phyloP scores from a whole-genome alignment of 1,140 invertebrate genomes.

The Drosophila biarmipes region DNA sequence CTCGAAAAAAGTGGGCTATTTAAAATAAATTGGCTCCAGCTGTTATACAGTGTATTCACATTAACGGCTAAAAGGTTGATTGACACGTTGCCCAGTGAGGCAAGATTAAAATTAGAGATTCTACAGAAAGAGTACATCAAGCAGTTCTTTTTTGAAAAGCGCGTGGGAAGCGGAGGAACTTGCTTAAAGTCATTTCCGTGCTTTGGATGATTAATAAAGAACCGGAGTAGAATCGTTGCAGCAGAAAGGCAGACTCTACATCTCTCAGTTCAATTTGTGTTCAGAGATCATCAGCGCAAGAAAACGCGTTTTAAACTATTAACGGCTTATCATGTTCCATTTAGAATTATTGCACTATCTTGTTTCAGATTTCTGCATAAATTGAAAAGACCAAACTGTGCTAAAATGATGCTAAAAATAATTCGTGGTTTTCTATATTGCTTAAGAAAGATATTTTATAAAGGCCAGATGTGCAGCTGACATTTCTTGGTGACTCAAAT shows the following conservation, averaged over 20 bases:
- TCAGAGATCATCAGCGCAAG: slow-evolving; percentile 23
- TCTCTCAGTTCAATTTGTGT: background rate
- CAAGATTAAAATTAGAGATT: slow-evolving; percentile 43
- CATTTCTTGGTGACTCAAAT: slow-evolving; percentile 21
- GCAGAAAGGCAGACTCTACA: background rate
- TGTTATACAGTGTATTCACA: slow-evolving; percentile 21
- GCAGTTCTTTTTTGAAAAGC: slow-evolving; percentile 75
- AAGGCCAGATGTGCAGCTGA: slow-evolving; percentile 48
- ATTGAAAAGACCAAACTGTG: background rate
- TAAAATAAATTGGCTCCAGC: slow-evolving; percentile 60
- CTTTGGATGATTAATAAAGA: slow-evolving; percentile 61
- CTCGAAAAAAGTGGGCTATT: slow-evolving; percentile 58
- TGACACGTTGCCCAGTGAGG: slow-evolving; percentile 2
- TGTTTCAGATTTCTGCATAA: background rate
- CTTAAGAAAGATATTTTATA: background rate
- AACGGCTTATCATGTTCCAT: background rate
- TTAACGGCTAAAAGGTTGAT: slow-evolving; percentile 10
- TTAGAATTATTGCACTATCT: background rate
- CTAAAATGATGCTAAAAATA: slow-evolving; percentile 29
- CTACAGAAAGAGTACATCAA: slow-evolving; percentile 74
- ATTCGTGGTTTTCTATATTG: background rate
- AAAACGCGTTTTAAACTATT: slow-evolving; percentile 28
- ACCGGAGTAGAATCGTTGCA: slow-evolving; percentile 1
- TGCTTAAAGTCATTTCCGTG: slow-evolving; percentile 1
- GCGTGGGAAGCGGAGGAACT: slow-evolving; percentile 71